Evolutionary conservation across 2,113 vertebrate genomes (phyloP).

Genomic region (Trichomycterus rosablanca): DNA sequence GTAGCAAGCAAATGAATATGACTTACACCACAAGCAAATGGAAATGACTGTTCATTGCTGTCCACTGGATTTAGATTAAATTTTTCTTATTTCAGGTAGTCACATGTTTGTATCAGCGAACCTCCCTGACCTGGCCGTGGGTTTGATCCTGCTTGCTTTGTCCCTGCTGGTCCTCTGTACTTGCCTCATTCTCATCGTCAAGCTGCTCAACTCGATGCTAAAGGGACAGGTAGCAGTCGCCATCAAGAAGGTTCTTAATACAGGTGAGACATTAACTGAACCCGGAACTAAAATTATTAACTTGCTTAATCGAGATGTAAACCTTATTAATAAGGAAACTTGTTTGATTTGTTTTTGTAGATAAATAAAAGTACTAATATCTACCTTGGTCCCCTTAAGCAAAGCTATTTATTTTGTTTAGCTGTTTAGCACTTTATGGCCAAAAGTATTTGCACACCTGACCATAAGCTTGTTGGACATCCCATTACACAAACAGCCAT

Average conservation of each 20-base stretch:
- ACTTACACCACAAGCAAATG: too few relatives aligned
- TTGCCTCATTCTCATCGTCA: constrained; percentile 91
- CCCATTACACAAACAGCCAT: too few relatives aligned
- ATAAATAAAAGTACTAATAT: too few relatives aligned
- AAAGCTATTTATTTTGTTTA: too few relatives aligned
- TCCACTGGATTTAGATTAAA: too few relatives aligned
- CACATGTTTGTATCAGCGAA: constrained; percentile 74
- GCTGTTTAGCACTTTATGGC: too few relatives aligned
- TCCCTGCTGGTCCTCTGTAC: constrained; percentile 82
- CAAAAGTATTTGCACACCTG: too few relatives aligned
- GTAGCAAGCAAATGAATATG: too few relatives aligned
- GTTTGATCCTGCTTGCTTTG: constrained; percentile 79
- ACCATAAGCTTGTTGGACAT: too few relatives aligned
- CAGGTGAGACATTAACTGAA: constrained; percentile 64
- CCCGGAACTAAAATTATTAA: not conserved
- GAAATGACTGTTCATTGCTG: too few relatives aligned
- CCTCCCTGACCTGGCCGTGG: constrained; percentile 79
- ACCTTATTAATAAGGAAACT: too few relatives aligned
- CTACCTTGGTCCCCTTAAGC: too few relatives aligned
- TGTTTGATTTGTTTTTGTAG: not conserved
- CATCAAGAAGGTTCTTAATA: constrained; percentile 98
- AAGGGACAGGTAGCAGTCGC: constrained; percentile 84
- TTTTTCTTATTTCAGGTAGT: constrained; percentile 61
- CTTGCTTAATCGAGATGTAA: not conserved
- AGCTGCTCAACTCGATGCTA: constrained; percentile 91